Evolutionary conservation across 2,113 vertebrate species (phyloP).

Genomic region (Phodopus roborovskii): DNA sequence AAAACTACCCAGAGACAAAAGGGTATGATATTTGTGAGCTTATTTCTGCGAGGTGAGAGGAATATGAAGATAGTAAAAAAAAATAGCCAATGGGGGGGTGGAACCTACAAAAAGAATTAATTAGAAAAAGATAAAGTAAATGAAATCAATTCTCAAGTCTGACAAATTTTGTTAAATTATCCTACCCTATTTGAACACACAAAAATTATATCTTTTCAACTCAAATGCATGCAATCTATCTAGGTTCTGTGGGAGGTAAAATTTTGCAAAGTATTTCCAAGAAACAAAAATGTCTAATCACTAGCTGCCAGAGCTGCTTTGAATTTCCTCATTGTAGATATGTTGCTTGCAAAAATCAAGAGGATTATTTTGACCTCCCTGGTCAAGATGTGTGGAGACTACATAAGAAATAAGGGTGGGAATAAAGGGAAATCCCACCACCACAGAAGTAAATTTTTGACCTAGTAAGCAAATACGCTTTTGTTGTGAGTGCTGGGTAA

Average conservation of each 20-base stretch:
- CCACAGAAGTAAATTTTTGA: conserved; percentile 67
- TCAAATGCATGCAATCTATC: conserved; percentile 56
- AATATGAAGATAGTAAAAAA: not conserved
- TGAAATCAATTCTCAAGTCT: conserved; percentile 25
- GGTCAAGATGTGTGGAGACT: conserved; percentile 47
- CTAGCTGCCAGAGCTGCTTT: conserved; percentile 45
- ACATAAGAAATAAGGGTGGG: not conserved
- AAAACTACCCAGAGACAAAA: conserved; percentile 56
- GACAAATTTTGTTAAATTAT: conserved; percentile 67
- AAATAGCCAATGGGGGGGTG: not conserved
- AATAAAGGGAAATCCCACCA: conserved; percentile 47
- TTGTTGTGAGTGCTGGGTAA: conserved; percentile 66
- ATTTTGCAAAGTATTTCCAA: conserved; percentile 48
- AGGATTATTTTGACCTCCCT: conserved; percentile 44
- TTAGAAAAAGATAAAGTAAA: conserved; percentile 57
- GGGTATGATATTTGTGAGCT: not conserved
- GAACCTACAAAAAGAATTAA: conserved; percentile 17
- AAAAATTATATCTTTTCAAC: conserved; percentile 50
- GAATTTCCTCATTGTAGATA: conserved; percentile 36
- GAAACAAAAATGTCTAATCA: conserved; percentile 2
- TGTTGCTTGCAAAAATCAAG: conserved; percentile 18
- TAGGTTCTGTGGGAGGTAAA: conserved; percentile 16
- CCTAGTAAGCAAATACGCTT: conserved; percentile 72
- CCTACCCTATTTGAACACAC: conserved; percentile 24
- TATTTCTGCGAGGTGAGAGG: not conserved